phyloP scores from a whole-genome alignment of 1,140 invertebrate genomes.

The Achatina immaculata region DNA sequence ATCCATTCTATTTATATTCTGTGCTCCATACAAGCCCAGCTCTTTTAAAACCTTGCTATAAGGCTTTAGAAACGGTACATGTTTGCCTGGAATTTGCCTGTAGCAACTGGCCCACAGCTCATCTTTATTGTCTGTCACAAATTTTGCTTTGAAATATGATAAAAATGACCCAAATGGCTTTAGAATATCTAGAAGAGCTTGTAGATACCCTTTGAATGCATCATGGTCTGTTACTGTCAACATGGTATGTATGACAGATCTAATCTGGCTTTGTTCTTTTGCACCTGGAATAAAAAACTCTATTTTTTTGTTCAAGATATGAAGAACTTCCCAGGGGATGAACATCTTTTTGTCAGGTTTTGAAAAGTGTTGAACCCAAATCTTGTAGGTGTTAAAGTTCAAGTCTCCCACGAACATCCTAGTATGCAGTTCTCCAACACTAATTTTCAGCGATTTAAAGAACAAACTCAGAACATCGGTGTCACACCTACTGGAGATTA shows the following conservation, averaged over 20 bases:
- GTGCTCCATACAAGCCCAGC: not conserved
- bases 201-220: slow-evolving; percentile 1
- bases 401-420: slow-evolving; percentile 21
- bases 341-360: slow-evolving; percentile 27
- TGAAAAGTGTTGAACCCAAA: slow-evolving; percentile 20
- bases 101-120: slow-evolving; percentile 30
- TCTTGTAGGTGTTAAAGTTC: not conserved
- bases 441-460: slow-evolving; percentile 3
- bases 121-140: slow-evolving; percentile 9
- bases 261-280: not conserved
- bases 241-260: not conserved
- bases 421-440: slow-evolving; percentile 5
- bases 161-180: slow-evolving; percentile 18
- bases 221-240: not conserved
- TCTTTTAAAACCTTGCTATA: not conserved
- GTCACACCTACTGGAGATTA: slow-evolving; percentile 15
- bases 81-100: not conserved
- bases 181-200: not conserved
- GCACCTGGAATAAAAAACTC: not conserved
- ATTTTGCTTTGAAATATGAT: slow-evolving; percentile 9
- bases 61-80: slow-evolving; percentile 15
- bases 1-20: slow-evolving; percentile 17
- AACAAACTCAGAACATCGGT: not conserved
- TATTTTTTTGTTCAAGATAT: not conserved
- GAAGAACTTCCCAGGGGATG: slow-evolving; percentile 16